Conservation (phyloP, 2,888 invertebrate genomes). For the Hedya salicella region DNA sequence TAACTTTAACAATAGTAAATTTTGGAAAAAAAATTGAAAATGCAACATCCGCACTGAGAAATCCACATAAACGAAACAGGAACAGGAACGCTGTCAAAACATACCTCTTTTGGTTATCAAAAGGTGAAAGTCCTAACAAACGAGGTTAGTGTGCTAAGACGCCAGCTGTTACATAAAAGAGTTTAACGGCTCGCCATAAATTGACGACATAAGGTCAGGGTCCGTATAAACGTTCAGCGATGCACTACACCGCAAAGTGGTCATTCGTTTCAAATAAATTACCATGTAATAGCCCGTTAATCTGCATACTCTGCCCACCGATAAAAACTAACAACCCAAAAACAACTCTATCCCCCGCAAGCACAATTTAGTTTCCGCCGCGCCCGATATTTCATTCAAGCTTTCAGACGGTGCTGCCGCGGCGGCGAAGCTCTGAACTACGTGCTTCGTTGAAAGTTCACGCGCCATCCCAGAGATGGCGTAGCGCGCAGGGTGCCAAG, state of each 20-base stretch:
- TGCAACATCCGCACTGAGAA: too few species aligned
- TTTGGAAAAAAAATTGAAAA: too few species aligned
- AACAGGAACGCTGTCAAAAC: not conserved
- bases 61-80: too few species aligned
- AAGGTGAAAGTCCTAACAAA: slow-evolving; percentile 74
- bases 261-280: slow-evolving; percentile 86
- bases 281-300: slow-evolving; percentile 83
- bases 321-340: slow-evolving; percentile 57
- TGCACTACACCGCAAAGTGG: slow-evolving; percentile 84
- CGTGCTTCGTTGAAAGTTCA: slow-evolving; percentile 69
- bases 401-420: slow-evolving; percentile 63
- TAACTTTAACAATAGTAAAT: too few species aligned
- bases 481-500: slow-evolving; percentile 55
- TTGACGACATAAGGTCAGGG: slow-evolving; percentile 85
- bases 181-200: slow-evolving; percentile 82
- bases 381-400: slow-evolving; percentile 73
- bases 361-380: slow-evolving; percentile 56
- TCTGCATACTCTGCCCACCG: slow-evolving; percentile 80
- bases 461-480: slow-evolving; percentile 76
- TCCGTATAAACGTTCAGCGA: slow-evolving; percentile 81
- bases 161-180: slow-evolving; percentile 82
- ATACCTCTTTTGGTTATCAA: slow-evolving; percentile 45
- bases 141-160: slow-evolving; percentile 69
- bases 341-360: slow-evolving; percentile 56
- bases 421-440: slow-evolving; percentile 69